Evolutionary conservation across 2,797 vertebrate species (phyloP).

Genomic region (Mallotus villosus): DNA sequence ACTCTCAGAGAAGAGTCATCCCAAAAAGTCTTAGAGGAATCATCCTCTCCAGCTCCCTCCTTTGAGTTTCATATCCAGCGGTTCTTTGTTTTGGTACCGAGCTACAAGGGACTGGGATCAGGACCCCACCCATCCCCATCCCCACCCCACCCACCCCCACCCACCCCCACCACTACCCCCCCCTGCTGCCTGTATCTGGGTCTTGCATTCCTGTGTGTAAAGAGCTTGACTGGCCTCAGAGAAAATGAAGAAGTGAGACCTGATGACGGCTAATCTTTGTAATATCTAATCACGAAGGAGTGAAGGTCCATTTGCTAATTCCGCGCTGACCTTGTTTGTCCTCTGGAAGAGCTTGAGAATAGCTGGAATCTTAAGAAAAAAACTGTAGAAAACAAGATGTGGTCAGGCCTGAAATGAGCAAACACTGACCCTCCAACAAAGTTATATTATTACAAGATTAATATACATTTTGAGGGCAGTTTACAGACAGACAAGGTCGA

Average conservation of each 20-base stretch:
- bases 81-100: slow-evolving; percentile 41
- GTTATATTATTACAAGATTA: too few relatives aligned
- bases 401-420: too few relatives aligned
- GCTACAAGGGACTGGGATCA: slow-evolving; percentile 20
- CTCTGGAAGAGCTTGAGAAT: slow-evolving; percentile 7
- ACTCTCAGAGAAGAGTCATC: too few relatives aligned
- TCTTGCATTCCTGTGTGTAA: slow-evolving; percentile 48
- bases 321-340: slow-evolving; percentile 31
- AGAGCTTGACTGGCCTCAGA: slow-evolving; percentile 33
- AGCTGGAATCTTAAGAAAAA: neutral
- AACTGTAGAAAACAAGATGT: neutral
- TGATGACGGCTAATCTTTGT: slow-evolving; percentile 40
- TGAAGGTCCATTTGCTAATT: neutral
- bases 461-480: too few relatives aligned
- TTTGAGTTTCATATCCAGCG: slow-evolving; percentile 5
- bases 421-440: too few relatives aligned
- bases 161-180: too few relatives aligned
- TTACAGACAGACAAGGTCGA: too few relatives aligned
- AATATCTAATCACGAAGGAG: slow-evolving; percentile 10
- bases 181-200: too few relatives aligned
- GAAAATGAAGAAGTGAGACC: slow-evolving; percentile 65
- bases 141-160: too few relatives aligned
- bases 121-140: neutral
- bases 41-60: too few relatives aligned
- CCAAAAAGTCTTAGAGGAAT: too few relatives aligned